These are phyloP conservation scores for Chloropsis hardwickii DNA, from an alignment of 2,113 vertebrate species.

Conservation along the genomic window DNA sequence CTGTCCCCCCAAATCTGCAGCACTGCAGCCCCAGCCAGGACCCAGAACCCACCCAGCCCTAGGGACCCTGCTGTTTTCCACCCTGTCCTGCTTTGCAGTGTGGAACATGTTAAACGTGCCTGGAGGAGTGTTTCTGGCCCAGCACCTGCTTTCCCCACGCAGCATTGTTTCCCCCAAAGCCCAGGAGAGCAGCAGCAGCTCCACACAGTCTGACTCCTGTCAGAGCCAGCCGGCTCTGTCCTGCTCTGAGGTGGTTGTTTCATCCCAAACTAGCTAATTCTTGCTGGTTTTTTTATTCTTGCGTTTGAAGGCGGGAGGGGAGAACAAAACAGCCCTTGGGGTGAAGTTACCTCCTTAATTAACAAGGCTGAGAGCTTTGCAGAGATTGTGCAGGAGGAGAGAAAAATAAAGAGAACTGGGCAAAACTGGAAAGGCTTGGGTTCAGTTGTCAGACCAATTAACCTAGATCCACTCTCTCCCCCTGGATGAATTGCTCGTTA, in stretches of 20 bases:
- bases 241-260: not conserved
- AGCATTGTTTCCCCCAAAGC: conserved; percentile 19
- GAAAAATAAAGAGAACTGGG: conserved; percentile 35
- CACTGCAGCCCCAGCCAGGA: not conserved
- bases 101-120: accelerated
- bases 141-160: not conserved
- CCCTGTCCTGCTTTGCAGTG: accelerated
- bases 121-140: not conserved
- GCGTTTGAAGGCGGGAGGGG: not conserved
- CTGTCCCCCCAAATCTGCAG: not conserved
- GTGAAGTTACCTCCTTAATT: conserved; percentile 64
- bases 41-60: not conserved
- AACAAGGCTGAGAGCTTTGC: conserved; percentile 41
- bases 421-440: conserved; percentile 48
- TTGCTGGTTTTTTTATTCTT: not conserved
- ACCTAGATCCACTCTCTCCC: conserved; percentile 37
- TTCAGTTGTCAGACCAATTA: conserved; percentile 62
- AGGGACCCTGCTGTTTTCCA: not conserved
- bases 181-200: not conserved
- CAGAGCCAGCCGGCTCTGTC: not conserved
- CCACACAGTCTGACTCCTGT: not conserved
- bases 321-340: conserved; percentile 40
- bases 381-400: not conserved
- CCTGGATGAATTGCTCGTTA: conserved; percentile 45
- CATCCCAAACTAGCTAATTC: conserved; percentile 28